Evolutionary conservation across 2,888 invertebrate species (phyloP).

Genomic region (Chironomus tentans): DNA sequence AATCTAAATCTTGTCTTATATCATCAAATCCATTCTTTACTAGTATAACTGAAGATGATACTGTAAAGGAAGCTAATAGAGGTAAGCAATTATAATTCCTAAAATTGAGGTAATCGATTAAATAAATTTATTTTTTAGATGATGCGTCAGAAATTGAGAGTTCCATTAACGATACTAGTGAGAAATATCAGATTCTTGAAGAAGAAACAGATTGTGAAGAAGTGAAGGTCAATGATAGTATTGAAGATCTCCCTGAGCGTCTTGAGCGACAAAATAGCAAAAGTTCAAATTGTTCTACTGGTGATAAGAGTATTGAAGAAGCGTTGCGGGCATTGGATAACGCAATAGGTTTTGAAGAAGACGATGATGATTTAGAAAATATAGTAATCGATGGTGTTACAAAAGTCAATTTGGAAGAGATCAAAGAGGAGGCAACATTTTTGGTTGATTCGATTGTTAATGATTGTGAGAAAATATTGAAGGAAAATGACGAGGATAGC

Average conservation of each 20-base stretch:
- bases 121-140: background rate
- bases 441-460: constrained; percentile 31
- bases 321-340: constrained; percentile 30
- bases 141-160: constrained; percentile 11
- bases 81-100: background rate
- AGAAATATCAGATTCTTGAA: constrained; percentile 4
- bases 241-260: background rate
- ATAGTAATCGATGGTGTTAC: background rate
- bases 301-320: constrained; percentile 31
- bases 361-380: constrained; percentile 2
- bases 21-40: constrained; percentile 11
- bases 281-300: constrained; percentile 11
- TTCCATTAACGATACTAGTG: constrained; percentile 2
- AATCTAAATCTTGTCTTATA: too few species aligned
- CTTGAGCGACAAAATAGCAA: constrained; percentile 27
- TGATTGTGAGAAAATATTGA: constrained; percentile 29
- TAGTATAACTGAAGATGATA: background rate
- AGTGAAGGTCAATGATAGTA: background rate
- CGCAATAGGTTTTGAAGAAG: constrained; percentile 30
- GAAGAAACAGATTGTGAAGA: constrained; percentile 20
- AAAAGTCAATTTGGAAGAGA: background rate
- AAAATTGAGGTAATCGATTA: background rate
- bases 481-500: background rate
- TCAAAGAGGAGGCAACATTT: constrained; percentile 28
- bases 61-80: background rate